Base-by-base conservation (phyloP, 2,888 invertebrate genomes). In the Drosophila yooni region DNA sequence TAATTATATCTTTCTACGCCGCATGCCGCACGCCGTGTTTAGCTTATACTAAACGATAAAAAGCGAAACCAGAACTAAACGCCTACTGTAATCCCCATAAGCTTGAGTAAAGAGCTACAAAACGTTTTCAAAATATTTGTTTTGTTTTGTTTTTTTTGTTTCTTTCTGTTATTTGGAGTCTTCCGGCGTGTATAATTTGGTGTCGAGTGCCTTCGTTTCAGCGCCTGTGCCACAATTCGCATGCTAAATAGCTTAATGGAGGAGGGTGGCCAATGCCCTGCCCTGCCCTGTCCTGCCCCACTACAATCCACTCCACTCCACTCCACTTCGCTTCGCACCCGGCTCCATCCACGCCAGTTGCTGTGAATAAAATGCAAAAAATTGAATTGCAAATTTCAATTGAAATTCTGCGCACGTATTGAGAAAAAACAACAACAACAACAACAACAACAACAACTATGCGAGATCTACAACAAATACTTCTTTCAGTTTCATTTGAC, bases 351-450 rank as follows among this genome's bases (percentile, higher is more conserved):
- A 3, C 21, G 43, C 54, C 50, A 52, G 58, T 61, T 61, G 61
- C 54, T 54, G 63, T 48, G 46, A 13, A 52, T 64, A 63, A 56
- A 74, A 75, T 71, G 66, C 69, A 52, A 68, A 76, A 34, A 80
- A 85, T 89, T 82, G 79, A 91, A 91, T 88, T 91, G 91, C 90
- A 91, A 87, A 89, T 89, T 77, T 81, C 76, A 60, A 85, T 85
- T 80, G 63, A 82, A 82, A 91, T 91, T 79, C 88, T 76, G 69
- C 54, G 60, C 79, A 87, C 88, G 83, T 70, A 74, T 61, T 54
- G 15, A 46, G 4, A 65, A 76, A 83, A 73, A 60, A 66, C 21
- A 21, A 21, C 21, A 21, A 21, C 21, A 21, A 21, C 21, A 46
- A 52, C 61, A 63, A 31, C 52, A 25, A 60, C 40, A 56, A 57